Evolutionary conservation across 2,888 invertebrate genomes (phyloP).

Genomic region (Sinhomidia bicolor): DNA sequence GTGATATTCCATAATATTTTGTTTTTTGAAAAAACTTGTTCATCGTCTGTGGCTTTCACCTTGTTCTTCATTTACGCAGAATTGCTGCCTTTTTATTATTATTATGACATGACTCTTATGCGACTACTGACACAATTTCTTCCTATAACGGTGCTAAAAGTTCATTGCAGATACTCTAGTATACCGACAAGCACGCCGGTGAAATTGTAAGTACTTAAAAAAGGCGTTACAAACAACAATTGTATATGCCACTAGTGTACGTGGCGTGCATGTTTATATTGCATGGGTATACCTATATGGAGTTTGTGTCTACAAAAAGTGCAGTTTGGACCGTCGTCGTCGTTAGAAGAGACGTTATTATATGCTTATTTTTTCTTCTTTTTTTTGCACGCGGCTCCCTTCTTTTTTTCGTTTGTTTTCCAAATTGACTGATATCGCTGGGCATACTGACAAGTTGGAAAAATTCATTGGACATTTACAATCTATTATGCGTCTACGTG

Average conservation of each 20-base stretch:
- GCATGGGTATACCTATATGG: not conserved
- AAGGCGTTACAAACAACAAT: not conserved
- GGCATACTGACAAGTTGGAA: no score
- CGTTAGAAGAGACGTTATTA: not conserved
- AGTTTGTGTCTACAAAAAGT: no score
- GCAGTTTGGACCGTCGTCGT: no score
- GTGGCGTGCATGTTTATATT: not conserved
- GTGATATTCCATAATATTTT: no score
- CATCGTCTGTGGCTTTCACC: constrained; percentile 29
- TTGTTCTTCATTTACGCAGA: constrained; percentile 54
- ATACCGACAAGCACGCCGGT: not conserved
- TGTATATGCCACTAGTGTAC: not conserved
- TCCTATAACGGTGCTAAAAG: no score
- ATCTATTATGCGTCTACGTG: not conserved
- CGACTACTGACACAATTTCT: not conserved
- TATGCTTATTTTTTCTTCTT: not conserved
- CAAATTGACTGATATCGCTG: not conserved
- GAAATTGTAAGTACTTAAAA: not conserved
- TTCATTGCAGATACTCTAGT: not conserved
- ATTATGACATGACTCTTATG: not conserved
- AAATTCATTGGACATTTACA: no score
- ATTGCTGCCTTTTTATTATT: not conserved
- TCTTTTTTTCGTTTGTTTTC: not conserved
- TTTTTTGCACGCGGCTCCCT: not conserved
- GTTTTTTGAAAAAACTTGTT: no score